Conservation (phyloP, 2,888 invertebrate genomes). For the Sesia apiformis region DNA sequence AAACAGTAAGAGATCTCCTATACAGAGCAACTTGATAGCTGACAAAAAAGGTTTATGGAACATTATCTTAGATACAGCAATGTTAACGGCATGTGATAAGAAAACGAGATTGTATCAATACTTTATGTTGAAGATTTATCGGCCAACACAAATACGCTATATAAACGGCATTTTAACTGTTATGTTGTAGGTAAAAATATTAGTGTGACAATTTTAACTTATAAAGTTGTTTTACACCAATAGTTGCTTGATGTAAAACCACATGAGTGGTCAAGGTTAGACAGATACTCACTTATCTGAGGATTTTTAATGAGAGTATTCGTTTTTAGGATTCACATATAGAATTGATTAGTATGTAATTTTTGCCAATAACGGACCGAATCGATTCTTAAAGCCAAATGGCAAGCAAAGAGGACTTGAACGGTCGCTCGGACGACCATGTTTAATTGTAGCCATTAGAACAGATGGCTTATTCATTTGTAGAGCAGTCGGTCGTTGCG, state of each 20-base stretch:
- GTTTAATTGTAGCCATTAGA: conserved; percentile 73
- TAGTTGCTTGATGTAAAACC: too few species aligned
- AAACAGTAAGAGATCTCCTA: conserved; percentile 35
- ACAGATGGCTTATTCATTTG: conserved; percentile 75
- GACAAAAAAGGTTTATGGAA: conserved; percentile 42
- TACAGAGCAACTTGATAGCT: conserved; percentile 47
- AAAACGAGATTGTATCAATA: conserved; percentile 5
- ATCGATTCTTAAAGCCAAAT: conserved; percentile 47
- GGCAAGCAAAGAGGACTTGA: conserved; percentile 39
- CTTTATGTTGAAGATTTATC: too few species aligned
- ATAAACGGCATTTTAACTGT: too few species aligned
- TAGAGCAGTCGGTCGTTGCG: conserved; percentile 71
- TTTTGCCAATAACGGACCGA: neutral
- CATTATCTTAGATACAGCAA: conserved; percentile 39
- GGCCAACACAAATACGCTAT: too few species aligned
- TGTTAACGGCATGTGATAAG: conserved; percentile 33
- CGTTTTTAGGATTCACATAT: too few species aligned
- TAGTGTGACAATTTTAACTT: too few species aligned
- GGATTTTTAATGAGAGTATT: too few species aligned
- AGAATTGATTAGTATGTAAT: neutral
- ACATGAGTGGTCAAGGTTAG: too few species aligned
- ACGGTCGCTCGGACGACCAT: conserved; percentile 48
- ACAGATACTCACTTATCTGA: too few species aligned
- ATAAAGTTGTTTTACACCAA: too few species aligned
- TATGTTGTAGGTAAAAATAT: too few species aligned